Conservation (phyloP, 2,888 invertebrate genomes). For the Pterostichus madidus region DNA sequence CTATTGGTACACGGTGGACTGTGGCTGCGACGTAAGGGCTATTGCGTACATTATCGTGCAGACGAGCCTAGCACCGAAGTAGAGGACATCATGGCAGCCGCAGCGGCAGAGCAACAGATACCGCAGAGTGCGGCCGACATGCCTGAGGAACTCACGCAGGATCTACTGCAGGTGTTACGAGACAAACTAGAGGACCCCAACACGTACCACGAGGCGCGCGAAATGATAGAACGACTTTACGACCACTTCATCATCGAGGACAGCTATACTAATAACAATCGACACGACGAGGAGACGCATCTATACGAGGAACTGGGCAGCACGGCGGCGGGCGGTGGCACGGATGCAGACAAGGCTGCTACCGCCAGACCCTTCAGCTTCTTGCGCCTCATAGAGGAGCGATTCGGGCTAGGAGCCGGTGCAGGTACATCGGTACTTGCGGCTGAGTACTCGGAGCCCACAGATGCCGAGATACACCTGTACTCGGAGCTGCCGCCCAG, state of each 20-base stretch:
- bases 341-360: slow-evolving; percentile 77
- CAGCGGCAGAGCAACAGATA: slow-evolving; percentile 76
- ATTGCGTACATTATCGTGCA: slow-evolving; percentile 78
- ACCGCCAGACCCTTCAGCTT: slow-evolving; percentile 80
- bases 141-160: slow-evolving; percentile 87
- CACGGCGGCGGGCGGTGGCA: slow-evolving; percentile 80
- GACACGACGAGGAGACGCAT: slow-evolving; percentile 76
- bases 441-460: slow-evolving; percentile 80
- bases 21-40: slow-evolving; percentile 81
- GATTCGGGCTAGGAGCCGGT: slow-evolving; percentile 75
- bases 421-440: slow-evolving; percentile 73
- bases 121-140: slow-evolving; percentile 72
- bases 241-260: slow-evolving; percentile 87
- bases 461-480: slow-evolving; percentile 79
- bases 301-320: slow-evolving; percentile 78
- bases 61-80: slow-evolving; percentile 80
- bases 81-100: slow-evolving; percentile 76
- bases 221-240: slow-evolving; percentile 88
- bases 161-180: slow-evolving; percentile 84
- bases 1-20: slow-evolving; percentile 79
- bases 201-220: slow-evolving; percentile 86
- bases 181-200: slow-evolving; percentile 86
- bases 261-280: slow-evolving; percentile 80
- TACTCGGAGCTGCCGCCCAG: slow-evolving; percentile 80
- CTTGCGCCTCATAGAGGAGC: slow-evolving; percentile 81